Percentiles rank a stretch among this genome's conserved stretches.
Evolutionary conservation across 1,140 invertebrate species (phyloP).

Genomic region (Sitodiplosis mosellana): DNA sequence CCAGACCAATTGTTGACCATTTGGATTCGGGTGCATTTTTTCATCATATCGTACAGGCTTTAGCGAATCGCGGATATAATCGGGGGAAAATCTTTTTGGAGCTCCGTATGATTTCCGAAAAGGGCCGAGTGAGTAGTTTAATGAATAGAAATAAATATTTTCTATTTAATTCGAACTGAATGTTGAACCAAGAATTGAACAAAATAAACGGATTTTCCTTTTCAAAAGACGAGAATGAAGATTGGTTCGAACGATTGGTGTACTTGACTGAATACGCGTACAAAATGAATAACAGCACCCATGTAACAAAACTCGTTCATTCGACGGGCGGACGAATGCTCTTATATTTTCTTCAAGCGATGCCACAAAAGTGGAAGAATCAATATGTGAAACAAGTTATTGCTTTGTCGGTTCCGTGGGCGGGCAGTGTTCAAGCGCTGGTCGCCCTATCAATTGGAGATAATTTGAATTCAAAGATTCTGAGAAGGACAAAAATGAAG

Average conservation of each 20-base stretch:
- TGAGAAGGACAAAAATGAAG: constrained; percentile 59
- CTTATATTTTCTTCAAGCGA: constrained; percentile 67
- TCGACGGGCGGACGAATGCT: constrained; percentile 91
- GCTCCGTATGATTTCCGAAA: constrained; percentile 96
- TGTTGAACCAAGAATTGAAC: background rate
- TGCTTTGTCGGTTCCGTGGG: constrained; percentile 81
- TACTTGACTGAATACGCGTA: constrained; percentile 75
- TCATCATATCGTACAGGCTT: constrained; percentile 57
- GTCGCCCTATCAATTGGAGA: constrained; percentile 94
- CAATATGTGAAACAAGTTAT: constrained; percentile 71
- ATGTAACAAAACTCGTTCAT: constrained; percentile 73
- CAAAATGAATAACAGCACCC: constrained; percentile 49
- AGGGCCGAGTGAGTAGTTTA: constrained; percentile 68
- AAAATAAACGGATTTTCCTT: background rate
- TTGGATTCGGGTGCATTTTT: constrained; percentile 67
- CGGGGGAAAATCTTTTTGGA: constrained; percentile 67
- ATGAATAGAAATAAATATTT: constrained; percentile 3
- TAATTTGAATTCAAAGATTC: constrained; percentile 70
- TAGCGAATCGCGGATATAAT: constrained; percentile 63
- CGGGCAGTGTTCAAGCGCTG: constrained; percentile 77
- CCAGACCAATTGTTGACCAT: constrained; percentile 33
- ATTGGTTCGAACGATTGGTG: constrained; percentile 68
- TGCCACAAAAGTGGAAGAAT: constrained; percentile 73
- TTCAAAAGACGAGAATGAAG: constrained; percentile 62
- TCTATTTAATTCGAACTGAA: background rate